Evolutionary conservation across 2,888 invertebrate species (phyloP).

Genomic region (Subacronicta megacephala): DNA sequence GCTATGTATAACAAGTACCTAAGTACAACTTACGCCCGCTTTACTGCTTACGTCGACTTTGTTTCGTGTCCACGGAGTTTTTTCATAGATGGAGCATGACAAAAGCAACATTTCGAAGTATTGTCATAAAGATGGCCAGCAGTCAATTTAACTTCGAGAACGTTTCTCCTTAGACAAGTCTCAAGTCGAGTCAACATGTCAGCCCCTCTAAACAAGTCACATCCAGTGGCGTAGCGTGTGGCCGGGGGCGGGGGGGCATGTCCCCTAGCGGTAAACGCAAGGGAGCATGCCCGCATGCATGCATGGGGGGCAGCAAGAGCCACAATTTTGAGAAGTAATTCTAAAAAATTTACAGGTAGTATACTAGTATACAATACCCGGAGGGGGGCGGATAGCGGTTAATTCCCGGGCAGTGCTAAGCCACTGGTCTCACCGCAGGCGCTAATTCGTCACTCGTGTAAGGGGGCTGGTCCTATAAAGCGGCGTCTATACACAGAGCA

Average conservation of each 20-base stretch:
- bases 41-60: slow-evolving; percentile 17
- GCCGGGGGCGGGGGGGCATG: too few relatives aligned
- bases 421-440: too few relatives aligned
- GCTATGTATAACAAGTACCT: slow-evolving; percentile 26
- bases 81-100: slow-evolving; percentile 1
- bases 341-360: too few relatives aligned
- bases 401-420: too few relatives aligned
- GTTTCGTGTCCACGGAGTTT: slow-evolving; percentile 4
- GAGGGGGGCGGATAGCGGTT: too few relatives aligned
- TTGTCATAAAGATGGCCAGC: neutral
- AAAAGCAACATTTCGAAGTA: neutral
- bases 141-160: too few relatives aligned
- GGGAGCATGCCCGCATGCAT: too few relatives aligned
- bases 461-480: slow-evolving; percentile 34
- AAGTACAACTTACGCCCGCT: slow-evolving; percentile 2
- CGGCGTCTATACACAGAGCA: slow-evolving; percentile 48
- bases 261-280: too few relatives aligned
- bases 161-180: neutral
- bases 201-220: neutral
- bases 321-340: too few relatives aligned
- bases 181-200: neutral
- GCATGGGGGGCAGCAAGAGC: too few relatives aligned
- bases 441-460: neutral
- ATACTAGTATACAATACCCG: too few relatives aligned
- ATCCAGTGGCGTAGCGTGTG: too few relatives aligned